Evolutionary conservation across 2,113 vertebrate species (phyloP).

Genomic region (Pycnonotus jocosus): DNA sequence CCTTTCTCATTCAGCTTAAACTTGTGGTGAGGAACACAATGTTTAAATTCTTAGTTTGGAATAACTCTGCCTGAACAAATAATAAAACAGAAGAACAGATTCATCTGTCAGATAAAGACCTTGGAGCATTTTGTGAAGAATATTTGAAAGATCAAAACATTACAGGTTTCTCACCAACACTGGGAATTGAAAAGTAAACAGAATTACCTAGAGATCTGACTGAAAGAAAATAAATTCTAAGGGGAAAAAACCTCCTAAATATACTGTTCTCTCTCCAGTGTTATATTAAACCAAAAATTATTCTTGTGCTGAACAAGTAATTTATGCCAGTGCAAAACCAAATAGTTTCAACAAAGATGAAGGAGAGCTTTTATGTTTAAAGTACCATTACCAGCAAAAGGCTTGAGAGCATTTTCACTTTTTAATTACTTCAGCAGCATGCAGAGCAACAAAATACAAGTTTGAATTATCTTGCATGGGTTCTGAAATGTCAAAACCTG

Average conservation of each 20-base stretch:
- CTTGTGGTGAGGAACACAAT: neutral
- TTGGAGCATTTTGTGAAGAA: neutral
- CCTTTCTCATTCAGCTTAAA: neutral
- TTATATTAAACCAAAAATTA: neutral
- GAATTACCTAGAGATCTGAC: neutral
- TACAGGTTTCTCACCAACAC: neutral
- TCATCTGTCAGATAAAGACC: constrained; percentile 12
- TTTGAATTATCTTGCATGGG: neutral
- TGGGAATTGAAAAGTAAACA: constrained; percentile 20
- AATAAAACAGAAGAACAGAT: neutral
- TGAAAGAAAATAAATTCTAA: neutral
- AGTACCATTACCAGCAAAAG: neutral
- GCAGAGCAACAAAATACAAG: neutral
- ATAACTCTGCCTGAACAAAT: neutral
- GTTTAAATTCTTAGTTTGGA: neutral
- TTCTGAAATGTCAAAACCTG: neutral
- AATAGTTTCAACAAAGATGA: neutral
- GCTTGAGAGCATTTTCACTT: neutral
- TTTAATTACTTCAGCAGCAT: neutral
- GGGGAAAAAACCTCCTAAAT: neutral
- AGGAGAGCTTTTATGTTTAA: neutral
- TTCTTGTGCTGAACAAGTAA: neutral
- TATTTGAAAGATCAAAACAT: neutral
- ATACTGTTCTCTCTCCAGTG: neutral
- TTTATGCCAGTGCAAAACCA: neutral